A percentile compares a stretch with the other conserved stretches of the same genome.
phyloP scores from a whole-genome alignment of 2,888 invertebrate genomes.

The Sericinus montela region DNA sequence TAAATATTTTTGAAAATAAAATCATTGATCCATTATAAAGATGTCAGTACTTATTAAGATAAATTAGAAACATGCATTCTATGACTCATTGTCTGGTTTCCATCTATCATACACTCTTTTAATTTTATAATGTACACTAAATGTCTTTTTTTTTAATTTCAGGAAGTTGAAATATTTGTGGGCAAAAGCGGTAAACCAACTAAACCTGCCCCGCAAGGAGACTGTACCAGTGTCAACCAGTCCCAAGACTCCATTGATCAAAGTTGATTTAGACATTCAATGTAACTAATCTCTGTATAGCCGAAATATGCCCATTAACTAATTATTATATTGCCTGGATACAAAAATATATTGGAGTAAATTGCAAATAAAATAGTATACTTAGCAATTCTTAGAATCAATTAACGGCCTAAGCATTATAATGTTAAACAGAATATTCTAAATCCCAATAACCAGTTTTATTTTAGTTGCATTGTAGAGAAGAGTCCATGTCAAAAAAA shows the following conservation, averaged over 20 bases:
- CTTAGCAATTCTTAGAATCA: neutral
- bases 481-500: neutral
- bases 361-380: neutral
- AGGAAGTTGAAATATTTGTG: conserved; percentile 74
- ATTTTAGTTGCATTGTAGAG: neutral
- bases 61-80: no score
- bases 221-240: conserved; percentile 38
- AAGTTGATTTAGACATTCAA: conserved; percentile 46
- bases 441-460: neutral
- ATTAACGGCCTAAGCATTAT: neutral
- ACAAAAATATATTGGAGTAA: neutral
- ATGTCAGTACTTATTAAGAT: no score
- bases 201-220: conserved; percentile 48
- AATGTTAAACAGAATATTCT: neutral
- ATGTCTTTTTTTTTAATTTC: conserved; percentile 24
- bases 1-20: no score
- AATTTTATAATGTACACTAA: neutral
- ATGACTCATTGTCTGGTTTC: neutral
- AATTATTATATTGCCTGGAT: conserved; percentile 13
- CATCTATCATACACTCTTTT: no score
- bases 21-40: no score
- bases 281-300: neutral
- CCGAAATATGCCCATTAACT: neutral
- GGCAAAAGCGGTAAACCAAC: conserved; percentile 51
- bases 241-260: conserved; percentile 37